Percentiles rank a stretch among this genome's conserved stretches.
phyloP scores from a whole-genome alignment of 1,140 invertebrate species.

The Plectus sambesii region DNA sequence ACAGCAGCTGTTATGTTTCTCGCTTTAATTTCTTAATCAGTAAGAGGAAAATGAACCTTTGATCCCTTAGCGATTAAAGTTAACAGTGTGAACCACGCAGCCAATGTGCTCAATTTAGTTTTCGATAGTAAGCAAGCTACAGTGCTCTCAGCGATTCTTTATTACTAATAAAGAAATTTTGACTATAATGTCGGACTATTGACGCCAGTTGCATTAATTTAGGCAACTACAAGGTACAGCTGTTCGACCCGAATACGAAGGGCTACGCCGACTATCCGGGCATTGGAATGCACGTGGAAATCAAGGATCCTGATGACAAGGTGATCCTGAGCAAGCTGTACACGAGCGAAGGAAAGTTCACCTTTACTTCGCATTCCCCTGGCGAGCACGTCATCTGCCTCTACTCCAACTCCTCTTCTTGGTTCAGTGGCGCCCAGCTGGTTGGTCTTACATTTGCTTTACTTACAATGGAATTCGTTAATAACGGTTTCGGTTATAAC shows the following conservation, averaged over 20 bases:
- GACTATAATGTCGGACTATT: background rate
- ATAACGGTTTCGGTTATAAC: too few species aligned
- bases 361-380: constrained; percentile 87
- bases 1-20: too few species aligned
- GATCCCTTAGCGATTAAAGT: too few species aligned
- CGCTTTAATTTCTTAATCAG: too few species aligned
- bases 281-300: constrained; percentile 97
- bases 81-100: too few species aligned
- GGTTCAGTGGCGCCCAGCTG: constrained; percentile 90
- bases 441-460: constrained; percentile 50
- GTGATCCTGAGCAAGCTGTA: constrained; percentile 57
- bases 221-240: constrained; percentile 95
- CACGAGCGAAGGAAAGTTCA: constrained; percentile 84
- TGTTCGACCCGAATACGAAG: constrained; percentile 75
- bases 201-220: constrained; percentile 45
- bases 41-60: too few species aligned
- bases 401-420: constrained; percentile 87
- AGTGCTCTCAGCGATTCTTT: too few species aligned
- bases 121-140: too few species aligned
- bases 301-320: constrained; percentile 90
- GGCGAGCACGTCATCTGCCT: constrained; percentile 96
- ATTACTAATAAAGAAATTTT: too few species aligned
- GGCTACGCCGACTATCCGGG: constrained; percentile 54
- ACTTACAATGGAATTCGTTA: too few species aligned
- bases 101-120: too few species aligned